Base-by-base conservation (phyloP, 2,888 invertebrate genomes). In the Polyommatus iphigenia region DNA sequence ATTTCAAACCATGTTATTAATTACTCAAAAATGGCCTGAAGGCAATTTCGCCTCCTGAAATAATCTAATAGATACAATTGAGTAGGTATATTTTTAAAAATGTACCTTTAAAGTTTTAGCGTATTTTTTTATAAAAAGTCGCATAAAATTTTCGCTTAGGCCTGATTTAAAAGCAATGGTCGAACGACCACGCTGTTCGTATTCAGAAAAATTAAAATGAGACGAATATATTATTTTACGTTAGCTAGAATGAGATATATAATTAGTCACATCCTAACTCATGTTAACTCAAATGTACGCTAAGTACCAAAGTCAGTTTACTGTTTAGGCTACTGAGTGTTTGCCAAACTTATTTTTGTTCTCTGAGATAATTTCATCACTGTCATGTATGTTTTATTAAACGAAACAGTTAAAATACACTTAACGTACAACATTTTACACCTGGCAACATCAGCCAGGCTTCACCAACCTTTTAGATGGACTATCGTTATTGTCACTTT, bases 401-500 rank as follows among this genome's bases (percentile, higher is more conserved):
- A 15, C 15, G 15, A 50, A 50, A 50, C 50, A 7, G 59, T 59
- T n/a, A 20, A 59, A 20, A 20, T 59, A 20, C 59, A 54, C 6
- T 20, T 8, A 59, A 20, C 67, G 6, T 29, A 67, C 29, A 67
- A 67, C 6, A 32, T 67, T 29, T 32, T 67, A 32, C 15, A 67
- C 67, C 67, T 32, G 67, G 67, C 18, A 29, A 50, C 24, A 75
- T 15, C 50, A 46, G 46, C n/a, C 46, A 41, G 24, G 54, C 50
- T 3, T 50, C 73, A 50, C 73, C 46, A 75, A 54, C 20, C 50
- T 7, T 54, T 75, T 50, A 75, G 73, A 50, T 71, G 76, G 78
- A 77, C 54, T 36, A 67, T 36, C 77, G 50, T 81, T 82, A 81
- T 82, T 82, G 82, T 82, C 82, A 76, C 72, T 73, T 71, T 80